These are phyloP conservation scores for Puntigrus tetrazona DNA, from an alignment of 2,113 vertebrate species.

Conservation along the genomic window DNA sequence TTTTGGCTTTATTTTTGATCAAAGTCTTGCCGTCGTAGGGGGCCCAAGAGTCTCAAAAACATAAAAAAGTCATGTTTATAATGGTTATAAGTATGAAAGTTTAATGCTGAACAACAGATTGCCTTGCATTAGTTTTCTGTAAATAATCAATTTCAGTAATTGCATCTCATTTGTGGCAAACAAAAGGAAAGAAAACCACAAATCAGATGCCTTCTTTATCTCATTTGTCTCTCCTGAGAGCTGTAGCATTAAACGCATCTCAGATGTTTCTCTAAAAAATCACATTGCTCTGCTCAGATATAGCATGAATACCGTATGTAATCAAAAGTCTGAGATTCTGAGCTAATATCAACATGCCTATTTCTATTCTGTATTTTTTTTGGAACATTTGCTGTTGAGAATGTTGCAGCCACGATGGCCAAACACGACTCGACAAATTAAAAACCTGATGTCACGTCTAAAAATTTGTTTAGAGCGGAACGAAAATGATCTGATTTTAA, in stretches of 20 bases:
- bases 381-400: background rate
- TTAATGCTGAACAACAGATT: background rate
- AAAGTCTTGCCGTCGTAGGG: background rate
- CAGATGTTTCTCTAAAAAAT: background rate
- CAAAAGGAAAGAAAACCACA: background rate
- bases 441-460: constrained; percentile 5
- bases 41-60: background rate
- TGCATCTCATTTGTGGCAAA: background rate
- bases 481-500: background rate
- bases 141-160: background rate
- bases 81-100: background rate
- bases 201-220: background rate
- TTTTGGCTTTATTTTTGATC: background rate
- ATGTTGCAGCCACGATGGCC: background rate
- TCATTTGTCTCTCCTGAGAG: background rate
- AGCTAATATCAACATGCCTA: background rate
- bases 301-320: background rate
- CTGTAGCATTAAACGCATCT: background rate
- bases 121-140: background rate
- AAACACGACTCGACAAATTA: background rate
- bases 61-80: background rate
- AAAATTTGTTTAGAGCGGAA: background rate
- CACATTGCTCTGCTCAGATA: too few species aligned
- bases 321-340: background rate
- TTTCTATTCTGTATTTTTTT: too few species aligned